Percentiles rank a stretch among this genome's conserved stretches.
phyloP scores from a whole-genome alignment of 2,888 invertebrate genomes.

The Muschampia staudingeri region DNA sequence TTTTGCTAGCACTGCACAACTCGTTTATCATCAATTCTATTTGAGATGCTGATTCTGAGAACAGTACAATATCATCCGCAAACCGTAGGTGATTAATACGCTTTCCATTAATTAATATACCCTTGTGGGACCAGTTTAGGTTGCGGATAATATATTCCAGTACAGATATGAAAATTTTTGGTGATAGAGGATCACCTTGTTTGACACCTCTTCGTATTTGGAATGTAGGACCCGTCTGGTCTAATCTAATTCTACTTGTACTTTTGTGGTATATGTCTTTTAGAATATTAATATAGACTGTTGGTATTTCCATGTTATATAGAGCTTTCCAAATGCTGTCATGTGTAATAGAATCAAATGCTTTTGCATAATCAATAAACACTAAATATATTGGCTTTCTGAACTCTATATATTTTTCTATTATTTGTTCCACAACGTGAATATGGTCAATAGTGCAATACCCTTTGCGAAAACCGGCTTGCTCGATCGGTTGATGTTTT shows the following conservation, averaged over 20 bases:
- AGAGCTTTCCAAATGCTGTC: slow-evolving; percentile 44
- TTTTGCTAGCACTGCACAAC: background rate
- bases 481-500: slow-evolving; percentile 5
- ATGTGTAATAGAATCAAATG: slow-evolving; percentile 48
- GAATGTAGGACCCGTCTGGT: slow-evolving; percentile 43
- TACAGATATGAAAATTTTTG: slow-evolving; percentile 48
- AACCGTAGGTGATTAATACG: slow-evolving; percentile 35
- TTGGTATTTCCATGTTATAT: background rate
- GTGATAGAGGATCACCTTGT: slow-evolving; percentile 51
- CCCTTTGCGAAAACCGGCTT: background rate
- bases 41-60: slow-evolving; percentile 32
- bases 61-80: slow-evolving; percentile 45
- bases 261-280: slow-evolving; percentile 38
- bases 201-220: slow-evolving; percentile 48
- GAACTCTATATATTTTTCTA: slow-evolving; percentile 30
- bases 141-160: slow-evolving; percentile 40
- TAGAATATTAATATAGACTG: background rate
- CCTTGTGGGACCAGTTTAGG: slow-evolving; percentile 36
- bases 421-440: background rate
- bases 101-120: slow-evolving; percentile 44
- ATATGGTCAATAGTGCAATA: slow-evolving; percentile 1
- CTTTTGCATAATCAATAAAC: slow-evolving; percentile 53
- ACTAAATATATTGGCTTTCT: slow-evolving; percentile 46
- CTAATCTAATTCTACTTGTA: slow-evolving; percentile 34
- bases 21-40: slow-evolving; percentile 44